Evolutionary conservation across 2,888 invertebrate species (phyloP), one percentile per base, ranked within the genome.

Genomic region (Stenolophus ochropezus): DNA sequence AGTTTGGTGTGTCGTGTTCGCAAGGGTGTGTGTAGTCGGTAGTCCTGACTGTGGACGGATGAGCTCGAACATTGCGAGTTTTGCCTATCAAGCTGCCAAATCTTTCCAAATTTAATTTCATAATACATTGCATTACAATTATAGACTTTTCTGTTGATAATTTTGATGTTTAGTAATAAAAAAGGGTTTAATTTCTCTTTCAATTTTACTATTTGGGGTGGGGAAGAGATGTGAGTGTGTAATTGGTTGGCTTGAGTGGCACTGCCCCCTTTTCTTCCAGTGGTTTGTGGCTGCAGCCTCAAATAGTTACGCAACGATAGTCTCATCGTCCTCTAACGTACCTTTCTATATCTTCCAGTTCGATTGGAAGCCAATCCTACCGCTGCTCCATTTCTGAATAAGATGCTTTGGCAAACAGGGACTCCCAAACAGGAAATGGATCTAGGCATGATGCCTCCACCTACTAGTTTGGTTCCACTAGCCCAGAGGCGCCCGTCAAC

Each of bases 391-490:
- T 87, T 87, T 84, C 84, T 87, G 78, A 85, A 85, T 80, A 87
- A 87, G 84, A 85, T 87, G 85, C 81, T 87, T 74, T 89, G 87
- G 87, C 85, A 85, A 21, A 83, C 86, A 23, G 84, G 84, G 65
- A 89, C 91, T 83, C 90, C 89, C 53, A 91, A 91, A 86, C 89
- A 90, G 85, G 91, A 92, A 85, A 91, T 89, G 65, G 91, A 91
- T 83, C 88, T 93, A 85, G 92, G 93, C 86, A 93, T 94, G 93
- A 94, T 94, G 86, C 93, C 94, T 78, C 94, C 93, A 1, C 94
- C 92, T 11, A 91, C 92, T 16, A 91, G 90, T 78, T 89, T 91
- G 85, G 91, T 92, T 84, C 91, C 94, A 82, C 90, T 92, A 85
- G 91, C 93, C 33, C 91, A 92, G 83, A 91, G 94, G 18, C 90